A percentile compares a stretch with the other conserved stretches of the same genome.
phyloP scores from a whole-genome alignment of 2,113 vertebrate genomes.

The Plotosus lineatus region DNA sequence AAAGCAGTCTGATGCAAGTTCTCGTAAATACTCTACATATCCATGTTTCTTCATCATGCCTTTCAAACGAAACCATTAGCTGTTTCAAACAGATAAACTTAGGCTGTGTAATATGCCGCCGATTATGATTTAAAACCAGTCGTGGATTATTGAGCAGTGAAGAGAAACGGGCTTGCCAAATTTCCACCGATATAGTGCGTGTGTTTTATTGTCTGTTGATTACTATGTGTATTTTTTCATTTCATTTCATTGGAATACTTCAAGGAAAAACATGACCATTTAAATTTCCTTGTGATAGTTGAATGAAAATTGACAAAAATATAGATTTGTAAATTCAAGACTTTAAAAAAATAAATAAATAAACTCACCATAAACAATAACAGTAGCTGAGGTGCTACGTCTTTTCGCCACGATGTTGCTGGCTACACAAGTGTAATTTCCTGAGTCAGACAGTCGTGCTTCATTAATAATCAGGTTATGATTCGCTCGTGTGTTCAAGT shows the following conservation, averaged over 20 bases:
- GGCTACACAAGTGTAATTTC: conserved; percentile 94
- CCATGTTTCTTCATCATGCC: conserved; percentile 27
- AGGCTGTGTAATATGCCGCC: neutral
- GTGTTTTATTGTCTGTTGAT: neutral
- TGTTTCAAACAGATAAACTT: conserved; percentile 31
- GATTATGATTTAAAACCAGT: conserved; percentile 35
- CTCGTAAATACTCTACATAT: neutral
- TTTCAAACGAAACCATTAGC: conserved; percentile 20
- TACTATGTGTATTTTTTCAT: neutral
- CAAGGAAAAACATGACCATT: neutral
- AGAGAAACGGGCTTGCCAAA: neutral
- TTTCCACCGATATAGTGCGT: neutral
- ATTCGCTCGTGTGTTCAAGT: conserved; percentile 88
- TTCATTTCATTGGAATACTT: neutral
- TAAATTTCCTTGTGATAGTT: neutral
- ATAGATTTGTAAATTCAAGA: neutral
- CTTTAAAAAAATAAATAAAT: too few species aligned
- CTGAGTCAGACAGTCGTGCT: conserved; percentile 89
- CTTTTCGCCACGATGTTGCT: conserved; percentile 93
- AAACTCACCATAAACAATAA: conserved; percentile 91
- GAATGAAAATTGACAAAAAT: neutral
- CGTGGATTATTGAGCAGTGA: conserved; percentile 9
- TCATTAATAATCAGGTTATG: conserved; percentile 94
- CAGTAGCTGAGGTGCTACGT: conserved; percentile 83
- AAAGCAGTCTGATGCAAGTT: conserved; percentile 27